Percentiles rank a stretch among this genome's conserved stretches.
Conservation (phyloP, 2,888 invertebrate species). For the Rhingia rostrata region DNA sequence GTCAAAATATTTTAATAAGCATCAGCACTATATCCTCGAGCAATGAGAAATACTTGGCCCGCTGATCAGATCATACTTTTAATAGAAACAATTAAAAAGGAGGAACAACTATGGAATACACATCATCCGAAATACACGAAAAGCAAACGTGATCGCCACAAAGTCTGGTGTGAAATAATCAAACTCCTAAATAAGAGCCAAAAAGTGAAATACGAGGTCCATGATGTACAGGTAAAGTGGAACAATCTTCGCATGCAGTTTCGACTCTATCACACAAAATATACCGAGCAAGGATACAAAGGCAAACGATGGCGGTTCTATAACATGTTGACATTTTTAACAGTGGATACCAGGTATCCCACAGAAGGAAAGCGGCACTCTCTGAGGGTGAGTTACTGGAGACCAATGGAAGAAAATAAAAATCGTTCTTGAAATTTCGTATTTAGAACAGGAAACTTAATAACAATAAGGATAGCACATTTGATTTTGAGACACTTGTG, state of each 20-base stretch:
- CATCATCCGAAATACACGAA: background rate
- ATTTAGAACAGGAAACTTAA: too few relatives aligned
- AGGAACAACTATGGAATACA: too few relatives aligned
- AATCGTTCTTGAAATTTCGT: too few relatives aligned
- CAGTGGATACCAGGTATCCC: background rate
- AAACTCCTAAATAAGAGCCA: background rate
- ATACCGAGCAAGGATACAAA: background rate
- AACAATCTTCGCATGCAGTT: background rate
- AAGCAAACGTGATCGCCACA: background rate
- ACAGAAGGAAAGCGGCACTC: background rate
- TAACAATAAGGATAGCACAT: background rate
- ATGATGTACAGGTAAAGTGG: background rate
- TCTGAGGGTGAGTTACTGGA: background rate
- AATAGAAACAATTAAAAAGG: too few relatives aligned
- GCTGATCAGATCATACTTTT: too few relatives aligned
- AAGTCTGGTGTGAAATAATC: background rate
- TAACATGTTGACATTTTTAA: background rate
- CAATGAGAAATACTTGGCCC: too few relatives aligned
- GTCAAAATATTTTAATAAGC: too few relatives aligned
- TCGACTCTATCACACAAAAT: background rate
- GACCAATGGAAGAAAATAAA: too few relatives aligned
- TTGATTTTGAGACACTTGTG: background rate
- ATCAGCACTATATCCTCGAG: too few relatives aligned
- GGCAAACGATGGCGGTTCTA: slow-evolving; percentile 1
- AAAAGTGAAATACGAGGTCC: background rate